These are phyloP conservation scores for Symphodus melops DNA, from an alignment of 2,113 vertebrate genomes.

Conservation along the genomic window DNA sequence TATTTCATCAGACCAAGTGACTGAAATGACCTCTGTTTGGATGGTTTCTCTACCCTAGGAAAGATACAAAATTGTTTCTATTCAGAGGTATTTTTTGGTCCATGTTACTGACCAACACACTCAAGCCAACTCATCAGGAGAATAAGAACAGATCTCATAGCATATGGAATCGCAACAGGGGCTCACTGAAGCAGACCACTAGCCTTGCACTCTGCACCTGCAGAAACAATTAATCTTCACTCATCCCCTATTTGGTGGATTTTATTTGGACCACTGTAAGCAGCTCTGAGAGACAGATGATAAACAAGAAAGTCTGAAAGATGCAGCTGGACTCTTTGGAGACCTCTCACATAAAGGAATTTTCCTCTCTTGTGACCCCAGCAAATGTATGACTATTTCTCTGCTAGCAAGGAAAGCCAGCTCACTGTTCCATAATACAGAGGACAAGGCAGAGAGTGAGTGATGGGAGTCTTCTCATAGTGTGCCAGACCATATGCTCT, in stretches of 20 bases:
- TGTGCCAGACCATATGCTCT: conserved; percentile 32
- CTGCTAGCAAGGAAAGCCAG: conserved; percentile 22
- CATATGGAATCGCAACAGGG: conserved; percentile 72
- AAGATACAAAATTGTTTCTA: conserved; percentile 22
- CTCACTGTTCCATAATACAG: conserved; percentile 45
- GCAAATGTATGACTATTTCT: conserved; percentile 13
- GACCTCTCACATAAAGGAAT: conserved; percentile 31
- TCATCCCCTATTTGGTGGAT: conserved; percentile 36
- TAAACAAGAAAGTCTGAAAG: conserved; percentile 12
- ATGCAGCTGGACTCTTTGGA: conserved; percentile 27
- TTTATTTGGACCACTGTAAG: conserved; percentile 43
- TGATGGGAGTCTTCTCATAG: conserved; percentile 43
- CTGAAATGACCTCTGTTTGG: conserved; percentile 17
- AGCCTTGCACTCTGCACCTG: conserved; percentile 70
- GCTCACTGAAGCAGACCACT: conserved; percentile 57
- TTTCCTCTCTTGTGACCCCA: conserved; percentile 47
- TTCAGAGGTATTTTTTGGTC: conserved; percentile 58
- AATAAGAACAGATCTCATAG: conserved; percentile 68
- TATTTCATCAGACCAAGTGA: not conserved
- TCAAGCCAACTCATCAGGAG: conserved; percentile 43
- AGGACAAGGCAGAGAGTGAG: conserved; percentile 42
- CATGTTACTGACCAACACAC: conserved; percentile 34
- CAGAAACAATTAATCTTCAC: conserved; percentile 78
- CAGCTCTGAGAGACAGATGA: conserved; percentile 20
- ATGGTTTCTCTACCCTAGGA: conserved; percentile 11